Percentiles rank a stretch among this genome's conserved stretches.
Evolutionary conservation across 2,113 vertebrate species (phyloP).

Genomic region (Actenoides hombroni): DNA sequence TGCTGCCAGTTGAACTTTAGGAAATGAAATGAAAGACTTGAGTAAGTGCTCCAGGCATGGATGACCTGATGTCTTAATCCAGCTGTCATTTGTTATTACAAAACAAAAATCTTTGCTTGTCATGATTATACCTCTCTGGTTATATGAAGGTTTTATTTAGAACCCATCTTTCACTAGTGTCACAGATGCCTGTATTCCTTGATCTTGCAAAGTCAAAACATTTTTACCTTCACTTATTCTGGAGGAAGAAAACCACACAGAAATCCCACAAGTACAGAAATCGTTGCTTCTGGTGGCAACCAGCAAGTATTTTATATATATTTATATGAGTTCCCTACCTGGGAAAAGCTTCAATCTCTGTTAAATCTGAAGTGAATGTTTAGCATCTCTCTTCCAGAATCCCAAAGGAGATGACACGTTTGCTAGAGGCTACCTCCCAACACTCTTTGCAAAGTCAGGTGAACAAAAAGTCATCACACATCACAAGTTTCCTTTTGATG

Average conservation of each 20-base stretch:
- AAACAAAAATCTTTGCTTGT: not conserved
- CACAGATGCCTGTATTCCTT: not conserved
- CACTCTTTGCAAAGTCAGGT: not conserved
- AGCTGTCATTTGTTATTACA: constrained; percentile 15
- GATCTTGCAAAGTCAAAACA: not conserved
- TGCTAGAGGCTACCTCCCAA: not conserved
- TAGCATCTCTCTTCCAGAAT: not conserved
- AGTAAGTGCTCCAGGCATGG: not conserved
- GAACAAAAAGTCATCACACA: constrained; percentile 3
- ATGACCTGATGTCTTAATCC: not conserved
- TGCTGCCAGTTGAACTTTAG: constrained; percentile 18
- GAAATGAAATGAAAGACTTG: constrained; percentile 1
- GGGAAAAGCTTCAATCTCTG: not conserved
- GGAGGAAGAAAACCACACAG: not conserved
- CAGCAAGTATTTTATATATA: not conserved
- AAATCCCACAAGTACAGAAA: not conserved
- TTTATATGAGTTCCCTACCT: not conserved
- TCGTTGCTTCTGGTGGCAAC: not conserved
- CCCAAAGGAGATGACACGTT: not conserved
- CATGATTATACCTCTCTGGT: not conserved
- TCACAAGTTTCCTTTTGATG: not conserved
- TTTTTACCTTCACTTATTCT: not conserved
- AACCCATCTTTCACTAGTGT: not conserved
- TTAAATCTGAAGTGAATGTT: not conserved
- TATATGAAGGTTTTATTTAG: constrained; percentile 17